phyloP scores from a whole-genome alignment of 2,888 invertebrate species.

The Epinotia ramella region DNA sequence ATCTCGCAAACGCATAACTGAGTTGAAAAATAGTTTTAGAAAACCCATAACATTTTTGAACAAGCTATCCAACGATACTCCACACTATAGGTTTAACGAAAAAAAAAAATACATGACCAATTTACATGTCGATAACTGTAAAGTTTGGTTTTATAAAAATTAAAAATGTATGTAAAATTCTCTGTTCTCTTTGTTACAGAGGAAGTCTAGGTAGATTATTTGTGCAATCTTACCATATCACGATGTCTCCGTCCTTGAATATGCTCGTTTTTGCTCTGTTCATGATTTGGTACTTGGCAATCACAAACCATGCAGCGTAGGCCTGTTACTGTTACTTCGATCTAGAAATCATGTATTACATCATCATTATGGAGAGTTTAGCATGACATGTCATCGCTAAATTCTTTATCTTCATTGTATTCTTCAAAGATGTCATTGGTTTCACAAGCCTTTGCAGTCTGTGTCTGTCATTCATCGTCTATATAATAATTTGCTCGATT shows the following conservation, averaged over 20 bases:
- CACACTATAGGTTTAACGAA: no score
- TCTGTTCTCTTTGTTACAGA: no score
- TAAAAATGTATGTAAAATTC: no score
- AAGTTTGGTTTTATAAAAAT: no score
- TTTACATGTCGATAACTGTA: no score
- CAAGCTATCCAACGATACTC: no score
- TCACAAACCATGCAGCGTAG: neutral
- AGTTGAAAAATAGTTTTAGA: no score
- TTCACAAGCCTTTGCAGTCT: neutral
- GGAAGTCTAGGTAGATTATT: neutral
- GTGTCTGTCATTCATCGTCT: neutral
- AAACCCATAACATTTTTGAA: no score
- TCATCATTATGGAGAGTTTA: neutral
- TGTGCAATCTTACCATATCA: neutral
- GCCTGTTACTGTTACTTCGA: neutral
- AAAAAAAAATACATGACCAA: no score
- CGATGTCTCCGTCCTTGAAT: neutral
- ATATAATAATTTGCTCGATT: neutral
- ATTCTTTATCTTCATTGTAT: neutral
- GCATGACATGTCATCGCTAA: no score
- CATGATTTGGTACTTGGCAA: neutral
- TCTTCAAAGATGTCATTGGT: neutral
- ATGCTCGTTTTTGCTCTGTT: neutral
- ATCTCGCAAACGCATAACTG: no score
- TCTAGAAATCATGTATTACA: neutral